Evolutionary conservation across 2,797 vertebrate species (phyloP).

Genomic region (Yasuhikotakia modesta): DNA sequence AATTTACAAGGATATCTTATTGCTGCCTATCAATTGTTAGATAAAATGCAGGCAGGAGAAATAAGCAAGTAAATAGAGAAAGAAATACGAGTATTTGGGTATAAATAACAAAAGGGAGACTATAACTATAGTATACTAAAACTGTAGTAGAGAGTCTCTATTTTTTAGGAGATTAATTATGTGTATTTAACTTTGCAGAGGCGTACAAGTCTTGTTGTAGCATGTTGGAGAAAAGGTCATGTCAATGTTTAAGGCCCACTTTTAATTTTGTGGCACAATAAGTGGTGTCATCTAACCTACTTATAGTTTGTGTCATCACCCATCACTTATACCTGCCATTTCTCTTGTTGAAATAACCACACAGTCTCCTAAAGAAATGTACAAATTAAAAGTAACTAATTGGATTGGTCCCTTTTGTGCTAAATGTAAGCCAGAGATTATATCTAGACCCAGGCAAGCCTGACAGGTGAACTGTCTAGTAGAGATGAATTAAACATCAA

Average conservation of each 20-base stretch:
- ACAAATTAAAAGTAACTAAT: background rate
- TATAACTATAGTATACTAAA: constrained; percentile 46
- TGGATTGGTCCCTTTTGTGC: constrained; percentile 44
- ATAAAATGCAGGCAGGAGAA: constrained; percentile 23
- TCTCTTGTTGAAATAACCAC: background rate
- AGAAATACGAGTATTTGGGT: constrained; percentile 25
- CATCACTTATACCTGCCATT: background rate
- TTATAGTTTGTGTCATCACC: too few species aligned
- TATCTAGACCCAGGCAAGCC: constrained; percentile 46
- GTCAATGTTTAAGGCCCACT: too few species aligned
- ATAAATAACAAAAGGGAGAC: constrained; percentile 39
- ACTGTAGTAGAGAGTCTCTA: constrained; percentile 47
- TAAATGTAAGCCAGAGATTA: constrained; percentile 49
- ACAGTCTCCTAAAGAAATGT: too few species aligned
- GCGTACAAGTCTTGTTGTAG: background rate
- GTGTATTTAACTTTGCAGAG: constrained; percentile 13
- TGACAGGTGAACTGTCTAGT: constrained; percentile 57
- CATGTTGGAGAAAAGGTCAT: background rate
- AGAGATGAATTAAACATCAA: constrained; percentile 56
- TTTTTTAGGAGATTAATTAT: constrained; percentile 40
- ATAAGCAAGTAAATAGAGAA: constrained; percentile 28
- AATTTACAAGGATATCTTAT: constrained; percentile 68
- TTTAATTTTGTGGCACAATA: background rate
- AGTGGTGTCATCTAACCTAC: too few species aligned
- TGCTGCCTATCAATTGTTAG: constrained; percentile 60